A percentile compares a stretch with the other conserved stretches of the same genome.
Conservation (phyloP, 2,888 invertebrate species). For the Hirtodrosophila cameraria region DNA sequence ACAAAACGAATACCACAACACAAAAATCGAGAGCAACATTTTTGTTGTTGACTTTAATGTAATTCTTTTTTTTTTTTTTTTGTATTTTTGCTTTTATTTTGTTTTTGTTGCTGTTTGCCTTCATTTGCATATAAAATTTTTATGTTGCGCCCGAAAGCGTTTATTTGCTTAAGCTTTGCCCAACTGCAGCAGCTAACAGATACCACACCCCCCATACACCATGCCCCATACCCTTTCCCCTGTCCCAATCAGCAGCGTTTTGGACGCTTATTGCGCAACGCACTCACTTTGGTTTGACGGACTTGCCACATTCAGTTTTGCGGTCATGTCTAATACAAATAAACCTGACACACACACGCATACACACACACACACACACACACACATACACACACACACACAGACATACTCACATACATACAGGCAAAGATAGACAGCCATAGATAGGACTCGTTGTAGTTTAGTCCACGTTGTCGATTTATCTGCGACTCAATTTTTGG, state of each 20-base stretch:
- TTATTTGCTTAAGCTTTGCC: slow-evolving; percentile 66
- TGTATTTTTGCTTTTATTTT: slow-evolving; percentile 1
- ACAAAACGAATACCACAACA: slow-evolving; percentile 28
- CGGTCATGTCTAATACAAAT: slow-evolving; percentile 61
- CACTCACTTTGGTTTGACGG: slow-evolving; percentile 44
- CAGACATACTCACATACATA: slow-evolving; percentile 8
- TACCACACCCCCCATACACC: background rate
- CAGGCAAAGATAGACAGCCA: slow-evolving; percentile 5
- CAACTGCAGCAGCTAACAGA: slow-evolving; percentile 37
- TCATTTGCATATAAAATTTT: slow-evolving; percentile 79
- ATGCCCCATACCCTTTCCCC: background rate
- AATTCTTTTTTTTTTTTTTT: slow-evolving; percentile 17
- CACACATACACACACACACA: slow-evolving; percentile 17
- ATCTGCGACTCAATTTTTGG: slow-evolving; percentile 35
- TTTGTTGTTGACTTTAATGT: slow-evolving; percentile 60
- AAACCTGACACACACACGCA: slow-evolving; percentile 34
- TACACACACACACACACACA: slow-evolving; percentile 4
- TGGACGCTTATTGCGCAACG: slow-evolving; percentile 51
- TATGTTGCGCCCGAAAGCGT: slow-evolving; percentile 75
- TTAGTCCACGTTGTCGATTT: slow-evolving; percentile 51
- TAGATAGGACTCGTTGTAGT: slow-evolving; percentile 26
- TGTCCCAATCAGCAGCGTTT: background rate
- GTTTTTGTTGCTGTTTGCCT: slow-evolving; percentile 55
- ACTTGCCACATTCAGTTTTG: slow-evolving; percentile 63
- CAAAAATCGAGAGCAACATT: slow-evolving; percentile 57